A percentile compares a stretch with the other conserved stretches of the same genome.
Conservation (phyloP, 2,888 invertebrate genomes). For the Phoenoteleia sp. region DNA sequence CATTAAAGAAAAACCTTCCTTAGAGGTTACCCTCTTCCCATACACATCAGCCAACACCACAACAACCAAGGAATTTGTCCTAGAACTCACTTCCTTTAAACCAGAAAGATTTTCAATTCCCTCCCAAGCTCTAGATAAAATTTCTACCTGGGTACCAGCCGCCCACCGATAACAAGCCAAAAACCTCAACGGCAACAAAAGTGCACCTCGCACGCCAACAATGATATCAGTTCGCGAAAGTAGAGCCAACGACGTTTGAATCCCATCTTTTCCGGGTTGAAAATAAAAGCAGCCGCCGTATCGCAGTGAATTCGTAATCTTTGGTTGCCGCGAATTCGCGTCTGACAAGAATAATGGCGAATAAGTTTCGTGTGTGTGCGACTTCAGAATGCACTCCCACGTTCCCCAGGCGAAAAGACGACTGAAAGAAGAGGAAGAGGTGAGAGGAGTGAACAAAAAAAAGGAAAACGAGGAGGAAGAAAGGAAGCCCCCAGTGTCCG, state of each 20-base stretch:
- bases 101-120: not conserved
- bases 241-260: not conserved
- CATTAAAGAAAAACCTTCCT: no score
- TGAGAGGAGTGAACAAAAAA: not conserved
- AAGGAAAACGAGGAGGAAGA: conserved; percentile 3
- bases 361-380: not conserved
- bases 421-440: not conserved
- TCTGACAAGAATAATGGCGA: conserved; percentile 31
- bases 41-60: no score
- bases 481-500: conserved; percentile 27
- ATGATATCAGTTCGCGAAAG: conserved; percentile 20
- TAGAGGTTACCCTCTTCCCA: no score
- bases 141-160: not conserved
- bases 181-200: not conserved
- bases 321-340: conserved; percentile 8
- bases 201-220: not conserved
- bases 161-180: not conserved
- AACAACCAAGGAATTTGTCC: not conserved
- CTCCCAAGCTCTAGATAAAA: not conserved
- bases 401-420: conserved; percentile 10
- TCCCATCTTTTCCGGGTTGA: not conserved
- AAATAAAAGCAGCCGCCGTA: conserved; percentile 13
- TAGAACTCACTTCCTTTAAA: not conserved
- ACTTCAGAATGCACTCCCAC: conserved; percentile 19
- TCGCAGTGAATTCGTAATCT: conserved; percentile 31